These are phyloP conservation scores for Drusus annulatus DNA, from an alignment of 1,140 invertebrate genomes.

Conservation along the genomic window DNA sequence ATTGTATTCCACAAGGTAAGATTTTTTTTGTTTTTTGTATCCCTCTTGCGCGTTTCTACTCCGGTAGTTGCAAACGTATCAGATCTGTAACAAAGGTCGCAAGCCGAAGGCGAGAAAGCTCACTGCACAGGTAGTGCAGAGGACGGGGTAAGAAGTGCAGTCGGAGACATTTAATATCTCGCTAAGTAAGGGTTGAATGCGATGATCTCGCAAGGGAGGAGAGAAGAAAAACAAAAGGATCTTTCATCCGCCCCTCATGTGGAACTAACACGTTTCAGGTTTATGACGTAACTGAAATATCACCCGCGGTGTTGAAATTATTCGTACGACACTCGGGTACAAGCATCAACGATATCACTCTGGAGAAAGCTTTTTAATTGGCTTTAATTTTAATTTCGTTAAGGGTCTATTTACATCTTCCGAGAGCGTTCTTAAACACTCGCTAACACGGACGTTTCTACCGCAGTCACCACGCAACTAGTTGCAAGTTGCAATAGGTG, in stretches of 20 bases:
- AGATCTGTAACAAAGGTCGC: background rate
- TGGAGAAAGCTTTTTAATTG: no score
- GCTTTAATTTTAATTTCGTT: no score
- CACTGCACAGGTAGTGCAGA: background rate
- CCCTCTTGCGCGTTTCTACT: background rate
- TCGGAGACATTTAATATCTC: conserved; percentile 34
- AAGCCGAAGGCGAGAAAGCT: conserved; percentile 19
- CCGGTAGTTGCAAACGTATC: background rate
- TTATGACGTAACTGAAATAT: conserved; percentile 1
- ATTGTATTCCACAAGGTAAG: no score
- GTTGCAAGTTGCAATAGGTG: conserved; percentile 22
- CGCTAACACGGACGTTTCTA: no score
- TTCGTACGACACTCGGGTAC: no score
- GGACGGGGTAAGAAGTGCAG: conserved; percentile 25
- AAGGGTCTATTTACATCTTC: no score
- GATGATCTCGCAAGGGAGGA: conserved; percentile 18
- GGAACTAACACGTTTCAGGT: conserved; percentile 12
- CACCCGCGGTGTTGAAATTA: no score
- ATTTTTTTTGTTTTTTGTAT: no score
- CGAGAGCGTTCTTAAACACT: no score
- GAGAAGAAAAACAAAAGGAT: conserved; percentile 18
- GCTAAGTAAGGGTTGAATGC: conserved; percentile 40
- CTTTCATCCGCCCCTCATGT: conserved; percentile 15
- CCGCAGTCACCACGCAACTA: background rate
- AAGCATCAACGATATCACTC: no score